Conservation (phyloP, 2,113 vertebrate genomes). For the Scomber scombrus region DNA sequence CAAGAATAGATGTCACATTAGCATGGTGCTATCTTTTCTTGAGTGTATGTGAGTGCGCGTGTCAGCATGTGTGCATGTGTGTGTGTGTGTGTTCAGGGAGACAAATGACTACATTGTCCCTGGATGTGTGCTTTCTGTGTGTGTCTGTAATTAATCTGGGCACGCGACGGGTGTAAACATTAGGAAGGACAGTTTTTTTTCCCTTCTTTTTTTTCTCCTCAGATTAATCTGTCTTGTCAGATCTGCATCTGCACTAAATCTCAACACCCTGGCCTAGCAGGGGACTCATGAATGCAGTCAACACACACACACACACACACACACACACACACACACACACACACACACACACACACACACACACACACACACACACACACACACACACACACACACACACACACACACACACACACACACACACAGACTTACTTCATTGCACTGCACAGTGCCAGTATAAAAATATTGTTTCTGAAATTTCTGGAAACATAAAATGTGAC, state of each 20-base stretch:
- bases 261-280: conserved; percentile 46
- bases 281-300: conserved; percentile 27
- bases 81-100: conserved; percentile 50
- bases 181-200: conserved; percentile 58
- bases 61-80: conserved; percentile 24
- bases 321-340: conserved; percentile 9
- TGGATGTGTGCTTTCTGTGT: conserved; percentile 66
- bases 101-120: conserved; percentile 73
- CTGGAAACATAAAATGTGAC: too few species aligned
- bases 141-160: conserved; percentile 77
- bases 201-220: conserved; percentile 15
- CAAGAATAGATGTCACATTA: conserved; percentile 60
- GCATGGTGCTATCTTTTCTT: conserved; percentile 61
- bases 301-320: conserved; percentile 10
- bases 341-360: not conserved
- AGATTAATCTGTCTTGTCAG: conserved; percentile 78
- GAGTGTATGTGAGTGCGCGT: conserved; percentile 11
- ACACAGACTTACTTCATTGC: not conserved
- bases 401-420: conserved; percentile 1
- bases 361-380: conserved; percentile 4
- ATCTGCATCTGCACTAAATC: conserved; percentile 67
- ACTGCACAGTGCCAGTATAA: too few species aligned
- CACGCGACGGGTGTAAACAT: conserved; percentile 73
- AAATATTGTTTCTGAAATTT: too few species aligned
- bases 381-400: conserved; percentile 7